Conservation (phyloP, 1,140 invertebrate species). For the Brachionus koreanus region DNA sequence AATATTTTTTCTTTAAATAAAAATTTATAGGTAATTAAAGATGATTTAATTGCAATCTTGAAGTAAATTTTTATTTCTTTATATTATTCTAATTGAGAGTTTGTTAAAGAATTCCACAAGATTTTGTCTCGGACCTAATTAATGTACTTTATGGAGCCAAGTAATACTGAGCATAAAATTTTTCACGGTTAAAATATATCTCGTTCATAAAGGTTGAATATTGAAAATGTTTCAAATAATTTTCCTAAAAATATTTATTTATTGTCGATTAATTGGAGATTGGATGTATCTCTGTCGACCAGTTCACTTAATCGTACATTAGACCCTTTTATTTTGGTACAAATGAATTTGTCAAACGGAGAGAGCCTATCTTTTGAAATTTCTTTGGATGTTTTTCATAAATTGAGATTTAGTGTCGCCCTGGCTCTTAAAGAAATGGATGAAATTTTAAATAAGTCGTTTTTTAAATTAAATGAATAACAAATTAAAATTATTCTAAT, state of each 20-base stretch:
- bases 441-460: background rate
- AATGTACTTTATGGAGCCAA: background rate
- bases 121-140: background rate
- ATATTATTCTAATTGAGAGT: background rate
- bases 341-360: slow-evolving; percentile 26
- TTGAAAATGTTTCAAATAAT: background rate
- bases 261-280: background rate
- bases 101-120: background rate
- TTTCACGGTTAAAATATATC: background rate
- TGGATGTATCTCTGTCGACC: slow-evolving; percentile 22
- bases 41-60: background rate
- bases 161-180: background rate
- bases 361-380: background rate
- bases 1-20: background rate
- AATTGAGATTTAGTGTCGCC: slow-evolving; percentile 19
- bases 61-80: background rate
- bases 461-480: slow-evolving; percentile 29
- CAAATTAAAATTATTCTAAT: background rate
- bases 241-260: background rate
- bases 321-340: background rate
- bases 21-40: background rate
- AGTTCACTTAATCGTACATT: slow-evolving; percentile 27
- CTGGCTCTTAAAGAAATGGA: slow-evolving; percentile 38
- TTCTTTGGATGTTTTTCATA: background rate
- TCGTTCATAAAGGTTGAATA: background rate